phyloP scores from a whole-genome alignment of 1,140 invertebrate species.

The Euwallacea similis region DNA sequence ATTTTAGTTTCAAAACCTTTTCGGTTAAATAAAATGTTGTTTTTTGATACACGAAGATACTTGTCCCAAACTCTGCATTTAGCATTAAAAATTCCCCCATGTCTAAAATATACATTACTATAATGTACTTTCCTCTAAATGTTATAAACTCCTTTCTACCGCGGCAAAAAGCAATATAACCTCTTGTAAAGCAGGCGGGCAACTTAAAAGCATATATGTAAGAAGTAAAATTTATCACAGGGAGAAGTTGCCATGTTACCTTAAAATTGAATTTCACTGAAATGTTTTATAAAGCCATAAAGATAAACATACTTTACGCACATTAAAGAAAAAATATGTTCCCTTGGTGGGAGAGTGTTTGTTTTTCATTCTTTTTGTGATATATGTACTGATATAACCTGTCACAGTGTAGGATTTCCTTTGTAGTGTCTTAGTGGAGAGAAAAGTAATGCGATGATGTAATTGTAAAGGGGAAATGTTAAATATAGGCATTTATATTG shows the following conservation, averaged over 20 bases:
- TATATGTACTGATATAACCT: neutral
- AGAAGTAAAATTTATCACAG: slow-evolving; percentile 28
- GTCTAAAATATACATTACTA: slow-evolving; percentile 22
- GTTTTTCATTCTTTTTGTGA: neutral
- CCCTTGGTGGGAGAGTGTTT: neutral
- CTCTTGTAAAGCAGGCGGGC: slow-evolving; percentile 21
- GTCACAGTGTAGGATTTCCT: neutral
- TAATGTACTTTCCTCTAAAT: slow-evolving; percentile 13
- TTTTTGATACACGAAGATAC: no score
- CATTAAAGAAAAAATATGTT: slow-evolving; percentile 21
- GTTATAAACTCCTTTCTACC: slow-evolving; percentile 18
- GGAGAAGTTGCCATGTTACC: slow-evolving; percentile 28
- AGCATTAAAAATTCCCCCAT: no score
- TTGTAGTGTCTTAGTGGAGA: no score
- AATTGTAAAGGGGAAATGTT: no score
- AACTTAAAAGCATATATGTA: slow-evolving; percentile 31
- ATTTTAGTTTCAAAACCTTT: no score
- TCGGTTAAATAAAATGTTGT: no score
- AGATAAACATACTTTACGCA: slow-evolving; percentile 29
- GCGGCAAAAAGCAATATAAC: slow-evolving; percentile 14
- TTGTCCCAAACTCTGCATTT: no score
- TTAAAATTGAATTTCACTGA: slow-evolving; percentile 31
- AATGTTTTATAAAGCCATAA: slow-evolving; percentile 31
- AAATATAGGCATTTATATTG: no score
- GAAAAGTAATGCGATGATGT: no score